A percentile compares a stretch with the other conserved stretches of the same genome.
phyloP scores from a whole-genome alignment of 2,888 invertebrate species.

The Buathra laborator region DNA sequence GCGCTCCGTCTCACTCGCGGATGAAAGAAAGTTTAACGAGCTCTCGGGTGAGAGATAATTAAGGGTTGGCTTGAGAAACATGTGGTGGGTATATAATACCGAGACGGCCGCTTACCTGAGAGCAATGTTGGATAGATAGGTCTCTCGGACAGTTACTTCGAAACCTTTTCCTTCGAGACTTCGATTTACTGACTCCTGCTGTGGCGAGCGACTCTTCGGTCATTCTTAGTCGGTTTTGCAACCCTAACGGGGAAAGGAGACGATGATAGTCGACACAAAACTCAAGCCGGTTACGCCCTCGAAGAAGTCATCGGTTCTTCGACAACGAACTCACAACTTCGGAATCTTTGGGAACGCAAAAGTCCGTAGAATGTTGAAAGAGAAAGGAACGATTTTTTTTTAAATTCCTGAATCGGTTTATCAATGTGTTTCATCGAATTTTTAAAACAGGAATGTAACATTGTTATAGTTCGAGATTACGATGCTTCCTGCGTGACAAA shows the following conservation, averaged over 20 bases:
- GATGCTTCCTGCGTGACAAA: neutral
- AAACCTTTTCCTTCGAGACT: conserved; percentile 2
- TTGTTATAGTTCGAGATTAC: neutral
- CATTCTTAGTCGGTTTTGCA: conserved; percentile 52
- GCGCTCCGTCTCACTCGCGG: neutral
- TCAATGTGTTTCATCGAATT: too few species aligned
- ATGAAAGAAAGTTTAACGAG: conserved; percentile 44
- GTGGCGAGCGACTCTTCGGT: conserved; percentile 30
- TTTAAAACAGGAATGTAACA: too few species aligned
- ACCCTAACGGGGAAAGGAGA: conserved; percentile 35
- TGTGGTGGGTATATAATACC: conserved; percentile 38
- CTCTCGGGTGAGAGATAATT: conserved; percentile 51
- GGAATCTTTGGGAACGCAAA: conserved; percentile 33
- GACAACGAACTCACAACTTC: conserved; percentile 17
- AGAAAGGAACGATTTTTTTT: neutral
- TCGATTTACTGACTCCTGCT: conserved; percentile 29
- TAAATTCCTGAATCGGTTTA: too few species aligned
- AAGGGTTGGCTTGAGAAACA: conserved; percentile 49
- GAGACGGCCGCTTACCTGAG: conserved; percentile 48
- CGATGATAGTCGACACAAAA: conserved; percentile 44
- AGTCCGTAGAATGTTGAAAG: conserved; percentile 29
- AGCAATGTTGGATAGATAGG: conserved; percentile 6
- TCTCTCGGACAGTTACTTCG: neutral
- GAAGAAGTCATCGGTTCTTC: conserved; percentile 59
- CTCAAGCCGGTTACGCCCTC: conserved; percentile 44